Conservation (phyloP, 2,888 invertebrate species). For the Melanchra persicariae region DNA sequence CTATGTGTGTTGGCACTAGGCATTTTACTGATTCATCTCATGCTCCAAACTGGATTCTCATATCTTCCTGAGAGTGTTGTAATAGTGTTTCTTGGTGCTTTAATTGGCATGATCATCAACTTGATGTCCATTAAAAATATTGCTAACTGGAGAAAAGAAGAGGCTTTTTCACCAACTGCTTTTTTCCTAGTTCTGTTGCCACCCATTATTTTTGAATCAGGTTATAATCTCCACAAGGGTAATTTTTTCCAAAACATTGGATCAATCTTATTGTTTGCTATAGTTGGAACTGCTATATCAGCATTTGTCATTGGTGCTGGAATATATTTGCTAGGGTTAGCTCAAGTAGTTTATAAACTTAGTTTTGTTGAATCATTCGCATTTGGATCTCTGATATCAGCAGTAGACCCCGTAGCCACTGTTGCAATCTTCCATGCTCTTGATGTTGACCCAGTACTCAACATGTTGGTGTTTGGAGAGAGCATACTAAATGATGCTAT, state of each 20-base stretch:
- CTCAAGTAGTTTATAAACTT: slow-evolving; percentile 97
- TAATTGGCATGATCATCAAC: slow-evolving; percentile 97
- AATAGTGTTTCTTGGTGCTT: slow-evolving; percentile 98
- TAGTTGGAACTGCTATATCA: slow-evolving; percentile 98
- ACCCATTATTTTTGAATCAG: slow-evolving; percentile 99
- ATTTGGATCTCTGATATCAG: slow-evolving; percentile 99
- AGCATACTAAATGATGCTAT: slow-evolving; percentile 99
- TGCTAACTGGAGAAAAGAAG: slow-evolving; percentile 99
- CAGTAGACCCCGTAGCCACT: slow-evolving; percentile 99
- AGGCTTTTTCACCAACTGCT: slow-evolving; percentile 99
- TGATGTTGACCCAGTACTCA: slow-evolving; percentile 98
- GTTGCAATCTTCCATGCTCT: slow-evolving; percentile 99
- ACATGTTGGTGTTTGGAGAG: slow-evolving; percentile 99
- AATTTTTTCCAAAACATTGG: slow-evolving; percentile 99
- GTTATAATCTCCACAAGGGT: slow-evolving; percentile 99
- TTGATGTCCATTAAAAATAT: slow-evolving; percentile 96
- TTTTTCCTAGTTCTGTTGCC: slow-evolving; percentile 99
- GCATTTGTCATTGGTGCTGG: slow-evolving; percentile 99
- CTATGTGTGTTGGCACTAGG: slow-evolving; percentile 98
- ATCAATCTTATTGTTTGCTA: slow-evolving; percentile 99
- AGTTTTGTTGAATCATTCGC: slow-evolving; percentile 99
- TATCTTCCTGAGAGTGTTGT: slow-evolving; percentile 99
- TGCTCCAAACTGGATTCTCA: slow-evolving; percentile 98
- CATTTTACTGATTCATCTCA: slow-evolving; percentile 97
- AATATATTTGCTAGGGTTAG: slow-evolving; percentile 97